Evolutionary conservation across 2,113 vertebrate genomes (phyloP).

Genomic region (Eptesicus fuscus): DNA sequence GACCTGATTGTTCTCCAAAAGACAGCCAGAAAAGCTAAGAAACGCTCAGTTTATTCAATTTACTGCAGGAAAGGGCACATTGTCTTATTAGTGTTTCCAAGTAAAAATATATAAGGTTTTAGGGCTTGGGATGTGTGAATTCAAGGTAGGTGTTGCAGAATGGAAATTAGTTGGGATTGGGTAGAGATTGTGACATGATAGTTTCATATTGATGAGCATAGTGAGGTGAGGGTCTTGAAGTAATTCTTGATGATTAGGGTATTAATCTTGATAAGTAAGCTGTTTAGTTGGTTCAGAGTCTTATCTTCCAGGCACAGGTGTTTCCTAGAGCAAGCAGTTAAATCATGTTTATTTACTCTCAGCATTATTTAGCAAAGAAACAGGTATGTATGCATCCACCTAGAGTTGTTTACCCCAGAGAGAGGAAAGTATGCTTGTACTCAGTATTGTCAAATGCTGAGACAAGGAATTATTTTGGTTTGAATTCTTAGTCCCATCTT

Average conservation of each 20-base stretch:
- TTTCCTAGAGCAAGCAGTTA: background rate
- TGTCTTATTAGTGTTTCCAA: background rate
- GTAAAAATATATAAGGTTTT: background rate
- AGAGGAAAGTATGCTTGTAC: background rate
- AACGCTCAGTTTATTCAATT: background rate
- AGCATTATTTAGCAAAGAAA: slow-evolving; percentile 8
- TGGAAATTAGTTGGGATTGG: background rate
- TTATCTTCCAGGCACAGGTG: slow-evolving; percentile 6
- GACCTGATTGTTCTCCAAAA: background rate
- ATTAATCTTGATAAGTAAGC: background rate
- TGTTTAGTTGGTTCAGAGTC: background rate
- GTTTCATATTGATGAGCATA: background rate
- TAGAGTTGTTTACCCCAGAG: background rate
- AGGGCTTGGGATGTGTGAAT: background rate
- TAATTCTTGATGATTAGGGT: background rate
- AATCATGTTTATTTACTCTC: background rate
- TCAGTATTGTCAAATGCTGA: background rate
- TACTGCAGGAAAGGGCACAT: background rate
- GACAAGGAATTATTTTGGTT: background rate
- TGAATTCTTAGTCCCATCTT: background rate
- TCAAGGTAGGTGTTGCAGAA: background rate
- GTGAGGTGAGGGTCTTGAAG: background rate
- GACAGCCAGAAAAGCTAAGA: background rate
- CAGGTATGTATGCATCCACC: background rate
- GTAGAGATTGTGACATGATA: background rate